Evolutionary conservation across 2,888 invertebrate genomes (phyloP).

Genomic region (Luperina testacea): DNA sequence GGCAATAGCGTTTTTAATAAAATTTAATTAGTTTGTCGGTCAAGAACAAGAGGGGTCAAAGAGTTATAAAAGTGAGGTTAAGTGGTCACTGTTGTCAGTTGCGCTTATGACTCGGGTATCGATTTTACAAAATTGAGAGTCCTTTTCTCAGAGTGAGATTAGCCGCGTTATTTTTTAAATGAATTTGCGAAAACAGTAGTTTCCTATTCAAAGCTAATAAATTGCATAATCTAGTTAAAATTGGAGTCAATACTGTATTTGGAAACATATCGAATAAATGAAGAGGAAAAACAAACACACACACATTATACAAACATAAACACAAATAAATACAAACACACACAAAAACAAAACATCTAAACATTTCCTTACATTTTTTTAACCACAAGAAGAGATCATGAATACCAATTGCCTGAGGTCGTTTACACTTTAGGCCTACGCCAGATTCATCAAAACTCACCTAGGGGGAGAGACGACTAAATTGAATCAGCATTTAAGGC

Average conservation of each 20-base stretch:
- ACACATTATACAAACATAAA: too few relatives aligned
- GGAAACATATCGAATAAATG: background rate
- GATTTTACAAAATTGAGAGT: background rate
- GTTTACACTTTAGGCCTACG: constrained; percentile 19
- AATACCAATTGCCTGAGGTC: background rate
- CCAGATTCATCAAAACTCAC: constrained; percentile 40
- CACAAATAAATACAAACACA: too few relatives aligned
- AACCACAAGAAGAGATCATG: background rate
- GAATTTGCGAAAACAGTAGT: background rate
- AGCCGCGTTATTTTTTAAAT: background rate
- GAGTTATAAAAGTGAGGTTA: too few relatives aligned
- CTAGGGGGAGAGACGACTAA: constrained; percentile 27
- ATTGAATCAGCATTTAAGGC: constrained; percentile 49
- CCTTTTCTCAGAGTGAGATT: background rate
- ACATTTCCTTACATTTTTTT: background rate
- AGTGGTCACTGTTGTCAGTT: background rate
- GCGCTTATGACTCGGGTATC: background rate
- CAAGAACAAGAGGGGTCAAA: background rate
- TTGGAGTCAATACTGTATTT: background rate
- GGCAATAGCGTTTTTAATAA: constrained; percentile 9
- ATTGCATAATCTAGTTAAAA: background rate
- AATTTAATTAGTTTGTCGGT: background rate
- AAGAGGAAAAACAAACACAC: background rate
- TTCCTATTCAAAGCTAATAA: too few relatives aligned
- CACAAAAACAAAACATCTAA: background rate